These are phyloP conservation scores for Phoenicopterus ruber DNA, from an alignment of 2,113 vertebrate species.

Conservation along the genomic window DNA sequence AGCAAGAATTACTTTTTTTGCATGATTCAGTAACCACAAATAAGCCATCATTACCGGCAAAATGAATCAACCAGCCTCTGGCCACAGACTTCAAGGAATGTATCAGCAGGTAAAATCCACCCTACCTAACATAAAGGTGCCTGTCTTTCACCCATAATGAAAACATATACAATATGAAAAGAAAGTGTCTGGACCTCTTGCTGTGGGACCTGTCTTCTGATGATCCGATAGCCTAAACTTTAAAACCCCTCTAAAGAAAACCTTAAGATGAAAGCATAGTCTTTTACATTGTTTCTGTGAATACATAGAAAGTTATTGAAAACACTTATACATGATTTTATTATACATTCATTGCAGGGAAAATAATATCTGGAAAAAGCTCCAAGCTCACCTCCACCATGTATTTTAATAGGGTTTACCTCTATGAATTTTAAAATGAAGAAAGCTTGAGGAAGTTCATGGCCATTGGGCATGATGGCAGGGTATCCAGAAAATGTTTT, in stretches of 20 bases:
- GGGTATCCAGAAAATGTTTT: not conserved
- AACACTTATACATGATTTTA: not conserved
- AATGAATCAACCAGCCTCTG: slow-evolving; percentile 37
- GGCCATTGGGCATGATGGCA: not conserved
- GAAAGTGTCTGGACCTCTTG: not conserved
- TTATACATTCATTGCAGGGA: not conserved
- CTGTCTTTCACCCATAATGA: not conserved
- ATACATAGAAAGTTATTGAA: not conserved
- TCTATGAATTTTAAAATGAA: not conserved
- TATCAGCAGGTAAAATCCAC: slow-evolving; percentile 18
- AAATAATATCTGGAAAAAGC: not conserved
- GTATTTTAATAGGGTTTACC: not conserved
- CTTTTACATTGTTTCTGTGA: not conserved
- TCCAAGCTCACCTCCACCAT: not conserved
- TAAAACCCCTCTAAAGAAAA: not conserved
- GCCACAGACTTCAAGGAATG: not conserved
- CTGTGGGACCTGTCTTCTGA: not conserved
- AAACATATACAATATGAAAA: not conserved
- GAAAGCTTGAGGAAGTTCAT: not conserved
- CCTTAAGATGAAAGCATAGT: not conserved
- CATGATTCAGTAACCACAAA: slow-evolving; percentile 38
- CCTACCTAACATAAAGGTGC: not conserved
- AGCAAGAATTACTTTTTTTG: not conserved
- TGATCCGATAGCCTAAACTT: not conserved
- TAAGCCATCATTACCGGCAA: slow-evolving; percentile 27